A percentile compares a stretch with the other conserved stretches of the same genome.
phyloP scores from a whole-genome alignment of 2,797 vertebrate species.

The Pipistrellus pygmaeus region DNA sequence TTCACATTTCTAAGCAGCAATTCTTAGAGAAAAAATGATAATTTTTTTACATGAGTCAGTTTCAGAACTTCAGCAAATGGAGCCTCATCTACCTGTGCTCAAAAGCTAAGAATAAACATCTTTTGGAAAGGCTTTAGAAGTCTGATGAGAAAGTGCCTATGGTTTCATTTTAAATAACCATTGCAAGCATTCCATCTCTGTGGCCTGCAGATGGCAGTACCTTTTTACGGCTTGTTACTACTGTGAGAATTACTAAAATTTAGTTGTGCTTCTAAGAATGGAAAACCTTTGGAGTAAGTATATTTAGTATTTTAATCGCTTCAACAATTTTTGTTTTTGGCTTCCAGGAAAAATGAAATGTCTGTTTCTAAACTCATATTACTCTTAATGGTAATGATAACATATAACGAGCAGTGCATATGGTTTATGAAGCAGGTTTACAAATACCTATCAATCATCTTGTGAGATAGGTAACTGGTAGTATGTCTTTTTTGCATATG shows the following conservation, averaged over 20 bases:
- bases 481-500: neutral
- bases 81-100: conserved; percentile 28
- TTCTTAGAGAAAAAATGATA: neutral
- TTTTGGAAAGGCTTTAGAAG: conserved; percentile 35
- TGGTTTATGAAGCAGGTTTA: neutral
- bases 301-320: conserved; percentile 31
- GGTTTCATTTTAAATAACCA: conserved; percentile 46
- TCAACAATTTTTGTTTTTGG: neutral
- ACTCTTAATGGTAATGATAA: neutral
- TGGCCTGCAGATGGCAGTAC: conserved; percentile 81
- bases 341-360: neutral
- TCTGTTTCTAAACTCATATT: conserved; percentile 6
- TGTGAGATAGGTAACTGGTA: neutral
- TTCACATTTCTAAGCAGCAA: conserved; percentile 28
- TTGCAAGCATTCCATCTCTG: neutral
- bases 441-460: neutral
- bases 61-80: conserved; percentile 51
- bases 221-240: conserved; percentile 55
- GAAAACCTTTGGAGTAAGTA: neutral
- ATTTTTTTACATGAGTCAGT: conserved; percentile 45
- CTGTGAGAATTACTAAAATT: neutral
- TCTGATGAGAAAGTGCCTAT: conserved; percentile 19
- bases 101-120: conserved; percentile 49
- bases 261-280: conserved; percentile 54
- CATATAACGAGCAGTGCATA: neutral